These are phyloP conservation scores for Halictus rubicundus DNA, from an alignment of 1,140 invertebrate species.

Conservation along the genomic window DNA sequence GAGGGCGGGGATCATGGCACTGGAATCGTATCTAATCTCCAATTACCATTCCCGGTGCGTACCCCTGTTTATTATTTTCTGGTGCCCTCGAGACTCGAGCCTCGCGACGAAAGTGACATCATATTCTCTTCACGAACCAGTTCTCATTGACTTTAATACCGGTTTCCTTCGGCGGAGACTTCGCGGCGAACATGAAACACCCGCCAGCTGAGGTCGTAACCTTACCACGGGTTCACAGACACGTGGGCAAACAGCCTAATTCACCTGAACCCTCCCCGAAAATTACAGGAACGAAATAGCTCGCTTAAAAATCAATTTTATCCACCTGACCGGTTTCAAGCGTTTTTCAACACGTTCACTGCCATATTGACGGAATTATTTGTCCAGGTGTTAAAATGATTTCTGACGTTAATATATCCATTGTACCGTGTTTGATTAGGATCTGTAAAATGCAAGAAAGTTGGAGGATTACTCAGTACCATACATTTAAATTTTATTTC, in stretches of 20 bases:
- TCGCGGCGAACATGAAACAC: not conserved
- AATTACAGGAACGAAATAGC: too few relatives aligned
- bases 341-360: too few relatives aligned
- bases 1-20: not conserved
- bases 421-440: too few relatives aligned
- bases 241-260: not conserved
- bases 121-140: constrained; percentile 55
- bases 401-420: too few relatives aligned
- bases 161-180: constrained; percentile 14
- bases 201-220: constrained; percentile 31
- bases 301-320: too few relatives aligned
- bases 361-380: too few relatives aligned
- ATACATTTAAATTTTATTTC: too few relatives aligned
- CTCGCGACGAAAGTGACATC: constrained; percentile 51
- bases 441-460: too few relatives aligned
- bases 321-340: too few relatives aligned
- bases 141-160: constrained; percentile 56
- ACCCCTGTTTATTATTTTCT: constrained; percentile 33
- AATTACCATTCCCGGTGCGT: constrained; percentile 14
- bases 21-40: constrained; percentile 20
- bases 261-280: too few relatives aligned
- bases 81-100: constrained; percentile 1
- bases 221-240: not conserved
- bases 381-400: too few relatives aligned
- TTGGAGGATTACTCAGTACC: too few relatives aligned